Evolutionary conservation across 2,797 vertebrate species (phyloP), one percentile per base, ranked within the genome.

Genomic region (Eospalax fontanierii): DNA sequence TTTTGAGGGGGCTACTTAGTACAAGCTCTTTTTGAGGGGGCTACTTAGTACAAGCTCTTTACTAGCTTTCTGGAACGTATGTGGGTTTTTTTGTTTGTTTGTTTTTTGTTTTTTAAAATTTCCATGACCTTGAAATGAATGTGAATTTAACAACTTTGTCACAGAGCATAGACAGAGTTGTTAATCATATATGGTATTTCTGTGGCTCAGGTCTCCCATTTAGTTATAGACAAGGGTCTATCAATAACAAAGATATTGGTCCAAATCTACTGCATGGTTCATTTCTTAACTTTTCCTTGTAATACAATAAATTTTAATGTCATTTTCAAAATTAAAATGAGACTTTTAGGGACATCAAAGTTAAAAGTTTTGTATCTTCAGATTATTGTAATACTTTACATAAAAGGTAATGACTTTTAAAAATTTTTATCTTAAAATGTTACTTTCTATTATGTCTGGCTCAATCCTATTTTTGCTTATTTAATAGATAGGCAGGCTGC

Each of bases 251-350:
- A 38, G 33, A 54, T 3, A 14, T 19, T 61, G 35, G 11, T 38
- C 46, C 84, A 57, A 66, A 30, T 38, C 4, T 16, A 35, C 22
- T 38, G 1, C 81, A 74, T 57, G 57, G 2, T 54, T 3, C 19
- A 89, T 24, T 33, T 76, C 26, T 59, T 63, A 76, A n/a, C 22
- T 50, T 61, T 19, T 54, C 22, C 26, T 78, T 63, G 7, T 68
- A 91, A 86, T 70, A 91, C n/a, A 59, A 38, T 33, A 86, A 71
- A 88, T 75, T 82, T 81, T 78, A 91, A n/a, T 15, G 61, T 81
- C 65, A 87, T 70, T 79, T 54, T 61, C 84, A 82, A 43, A 63
- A 68, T 24, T 65, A 66, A 80, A 90, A 78, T 30, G 19, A 88
- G 26, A 6, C 11, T 61, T 85, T 68, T 71, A 75, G 63, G 79